phyloP scores from a whole-genome alignment of 2,113 vertebrate genomes.

The Leucosticte australis region DNA sequence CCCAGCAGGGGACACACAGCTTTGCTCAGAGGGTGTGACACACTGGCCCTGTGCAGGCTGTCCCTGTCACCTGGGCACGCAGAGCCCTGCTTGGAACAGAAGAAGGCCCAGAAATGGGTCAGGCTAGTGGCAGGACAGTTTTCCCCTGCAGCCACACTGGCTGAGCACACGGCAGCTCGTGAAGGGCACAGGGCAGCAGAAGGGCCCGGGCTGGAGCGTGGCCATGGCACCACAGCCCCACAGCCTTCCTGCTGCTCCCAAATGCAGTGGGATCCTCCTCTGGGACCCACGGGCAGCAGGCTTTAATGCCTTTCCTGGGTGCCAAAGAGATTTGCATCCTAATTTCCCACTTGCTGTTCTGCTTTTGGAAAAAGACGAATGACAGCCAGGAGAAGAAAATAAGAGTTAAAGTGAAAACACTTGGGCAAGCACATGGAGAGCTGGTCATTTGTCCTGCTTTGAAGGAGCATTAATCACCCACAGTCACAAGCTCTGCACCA shows the following conservation, averaged over 20 bases:
- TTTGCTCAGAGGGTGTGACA: background rate
- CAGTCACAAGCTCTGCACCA: background rate
- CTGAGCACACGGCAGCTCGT: background rate
- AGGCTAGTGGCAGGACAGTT: background rate
- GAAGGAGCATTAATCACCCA: constrained; percentile 24
- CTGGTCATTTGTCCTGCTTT: constrained; percentile 8
- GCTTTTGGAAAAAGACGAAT: background rate
- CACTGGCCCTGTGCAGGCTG: background rate
- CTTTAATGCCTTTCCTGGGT: background rate
- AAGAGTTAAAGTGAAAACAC: background rate
- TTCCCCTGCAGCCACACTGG: background rate
- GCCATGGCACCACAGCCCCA: background rate
- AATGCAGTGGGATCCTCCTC: background rate
- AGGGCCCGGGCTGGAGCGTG: background rate
- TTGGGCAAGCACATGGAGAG: background rate
- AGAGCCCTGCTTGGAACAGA: background rate
- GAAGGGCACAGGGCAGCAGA: background rate
- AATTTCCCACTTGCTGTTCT: background rate
- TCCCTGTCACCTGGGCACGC: background rate
- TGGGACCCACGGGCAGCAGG: background rate
- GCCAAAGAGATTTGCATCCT: background rate
- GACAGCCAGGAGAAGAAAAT: background rate
- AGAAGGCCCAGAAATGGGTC: background rate
- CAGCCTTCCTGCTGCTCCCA: background rate
- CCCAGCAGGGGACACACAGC: background rate